These are phyloP conservation scores for Onychomys arenicola DNA, from an alignment of 2,797 vertebrate genomes.

Conservation along the genomic window DNA sequence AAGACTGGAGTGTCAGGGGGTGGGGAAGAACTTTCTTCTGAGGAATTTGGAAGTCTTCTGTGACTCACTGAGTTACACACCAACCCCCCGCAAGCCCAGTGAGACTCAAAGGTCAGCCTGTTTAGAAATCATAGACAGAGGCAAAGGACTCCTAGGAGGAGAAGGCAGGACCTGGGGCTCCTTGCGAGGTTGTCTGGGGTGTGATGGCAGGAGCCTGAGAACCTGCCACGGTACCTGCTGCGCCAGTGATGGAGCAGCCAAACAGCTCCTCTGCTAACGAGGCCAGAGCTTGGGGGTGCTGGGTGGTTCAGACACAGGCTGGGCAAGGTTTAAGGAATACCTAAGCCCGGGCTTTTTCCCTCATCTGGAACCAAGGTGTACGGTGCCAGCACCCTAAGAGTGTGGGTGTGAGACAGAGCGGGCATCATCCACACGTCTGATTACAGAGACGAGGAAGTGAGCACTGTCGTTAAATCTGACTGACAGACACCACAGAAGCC, in stretches of 20 bases:
- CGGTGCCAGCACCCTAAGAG: rapidly evolving
- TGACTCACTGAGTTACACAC: neutral
- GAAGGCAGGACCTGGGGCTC: neutral
- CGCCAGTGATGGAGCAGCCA: too few relatives aligned
- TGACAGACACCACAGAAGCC: neutral
- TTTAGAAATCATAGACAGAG: neutral
- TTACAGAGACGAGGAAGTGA: neutral
- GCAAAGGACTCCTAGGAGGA: neutral
- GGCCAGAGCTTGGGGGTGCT: neutral
- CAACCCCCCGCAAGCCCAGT: neutral
- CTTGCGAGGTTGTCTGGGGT: neutral
- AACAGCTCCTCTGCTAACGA: neutral
- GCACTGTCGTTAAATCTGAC: neutral
- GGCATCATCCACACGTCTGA: neutral
- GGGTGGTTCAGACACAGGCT: neutral
- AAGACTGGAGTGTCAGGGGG: neutral
- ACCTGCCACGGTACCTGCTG: neutral
- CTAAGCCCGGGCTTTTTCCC: neutral
- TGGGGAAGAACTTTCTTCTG: neutral
- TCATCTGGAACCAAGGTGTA: neutral
- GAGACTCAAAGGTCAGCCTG: neutral
- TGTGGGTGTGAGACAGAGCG: neutral
- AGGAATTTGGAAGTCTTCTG: neutral
- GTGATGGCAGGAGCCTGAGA: neutral
- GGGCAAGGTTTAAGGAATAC: neutral